phyloP scores from a whole-genome alignment of 2,888 invertebrate species.

The Portevinia maculata region DNA sequence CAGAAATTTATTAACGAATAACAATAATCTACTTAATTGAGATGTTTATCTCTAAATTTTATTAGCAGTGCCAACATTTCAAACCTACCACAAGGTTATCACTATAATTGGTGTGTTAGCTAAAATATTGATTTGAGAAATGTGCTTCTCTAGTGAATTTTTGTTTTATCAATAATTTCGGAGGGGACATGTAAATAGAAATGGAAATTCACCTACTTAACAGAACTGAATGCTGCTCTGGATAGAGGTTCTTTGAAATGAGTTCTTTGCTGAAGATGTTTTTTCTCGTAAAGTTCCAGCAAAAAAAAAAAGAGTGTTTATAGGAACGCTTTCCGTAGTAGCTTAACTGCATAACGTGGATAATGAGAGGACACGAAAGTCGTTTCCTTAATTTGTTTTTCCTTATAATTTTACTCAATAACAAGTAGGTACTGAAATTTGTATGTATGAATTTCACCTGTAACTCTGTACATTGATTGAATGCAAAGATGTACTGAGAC shows the following conservation, averaged over 20 bases:
- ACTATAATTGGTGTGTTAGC: slow-evolving; percentile 6
- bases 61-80: slow-evolving; percentile 26
- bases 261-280: background rate
- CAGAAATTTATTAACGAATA: slow-evolving; percentile 8
- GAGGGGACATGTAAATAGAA: slow-evolving; percentile 5
- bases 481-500: too few species aligned
- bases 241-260: background rate
- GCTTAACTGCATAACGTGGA: background rate
- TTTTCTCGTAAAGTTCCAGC: background rate
- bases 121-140: slow-evolving; percentile 31
- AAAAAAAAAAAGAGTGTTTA: background rate
- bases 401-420: background rate
- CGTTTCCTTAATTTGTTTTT: too few species aligned
- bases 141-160: background rate
- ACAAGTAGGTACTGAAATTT: too few species aligned
- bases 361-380: too few species aligned
- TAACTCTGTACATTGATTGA: too few species aligned
- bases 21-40: slow-evolving; percentile 21
- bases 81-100: slow-evolving; percentile 51
- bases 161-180: slow-evolving; percentile 68
- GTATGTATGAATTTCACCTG: too few species aligned
- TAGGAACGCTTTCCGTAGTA: background rate
- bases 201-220: slow-evolving; percentile 29
- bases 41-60: slow-evolving; percentile 7
- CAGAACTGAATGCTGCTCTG: slow-evolving; percentile 2